Evolutionary conservation across 2,888 invertebrate genomes (phyloP), one percentile per base, ranked within the genome.

Genomic region (Synergus umbraculus): DNA sequence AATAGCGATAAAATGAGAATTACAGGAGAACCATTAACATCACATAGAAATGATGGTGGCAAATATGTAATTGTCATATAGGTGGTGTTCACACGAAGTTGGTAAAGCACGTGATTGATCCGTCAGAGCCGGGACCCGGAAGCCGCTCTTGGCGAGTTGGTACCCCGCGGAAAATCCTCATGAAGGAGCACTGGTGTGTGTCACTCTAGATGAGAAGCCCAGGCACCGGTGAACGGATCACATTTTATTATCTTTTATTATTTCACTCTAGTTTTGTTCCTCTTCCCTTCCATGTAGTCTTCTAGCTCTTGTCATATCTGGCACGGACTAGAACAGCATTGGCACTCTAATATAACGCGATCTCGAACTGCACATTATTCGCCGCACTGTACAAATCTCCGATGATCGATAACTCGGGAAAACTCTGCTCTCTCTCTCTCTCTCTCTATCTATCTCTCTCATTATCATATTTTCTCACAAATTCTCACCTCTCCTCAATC

Each of bases 381-480:
- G 69, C 29, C n/a, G 69, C 69, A 73, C 69, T 73, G 9, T 69
- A 73, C 29, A 46, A 49, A 49, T 29, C 49, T 22, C 18, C 69
- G 13, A 54, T 54, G 69, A 73, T 54, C 49, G 37, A 65, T 78
- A 22, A 43, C 80, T 78, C 67, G 76, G 22, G 60, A 46, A 76
- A 43, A 60, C 63, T 69, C 43, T 58, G 18, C 58, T 81, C 54
- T 77, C 76, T 58, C 77, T 76, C 41, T 44, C 9, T 15, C 49
- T 77, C 76, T 76, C 58, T 81, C 54, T 77, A 73, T 58, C 77
- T 76, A 73, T 58, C 77, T 76, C 41, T 44, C 9, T 15, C 49
- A 60, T 65, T 65, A 4, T 9, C 76, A 67, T 44, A 41, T 64
- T 64, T 41, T 37, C 66, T 18, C 4, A 29, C 22, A 69, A 18